Base-by-base conservation (phyloP, 2,888 invertebrate genomes). In the Acanthosepion lycidas region DNA sequence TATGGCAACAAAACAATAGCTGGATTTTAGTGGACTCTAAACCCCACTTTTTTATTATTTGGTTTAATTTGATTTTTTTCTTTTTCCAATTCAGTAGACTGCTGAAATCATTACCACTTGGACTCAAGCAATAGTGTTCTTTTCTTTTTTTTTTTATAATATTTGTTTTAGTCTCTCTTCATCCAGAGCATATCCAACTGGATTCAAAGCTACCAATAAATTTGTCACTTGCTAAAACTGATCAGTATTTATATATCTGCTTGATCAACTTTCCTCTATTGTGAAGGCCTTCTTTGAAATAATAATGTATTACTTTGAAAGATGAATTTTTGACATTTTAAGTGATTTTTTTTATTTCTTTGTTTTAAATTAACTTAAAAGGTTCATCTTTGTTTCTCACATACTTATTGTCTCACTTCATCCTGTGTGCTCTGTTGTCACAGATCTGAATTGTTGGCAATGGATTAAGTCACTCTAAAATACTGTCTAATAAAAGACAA, bases 61-160 rank as follows among this genome's bases (percentile, higher is more conserved):
- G n/a, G n/a, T 33, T 78, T n/a, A n/a, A n/a, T 78, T 78, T 9
- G 23, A 23, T 59, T 59, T 6, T 33, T n/a, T 78, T n/a, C 8
- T 26, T 78, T 78, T 78, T n/a, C 18, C 3, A 33, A 78, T n/a
- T n/a, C n/a, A 33, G n/a, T 78, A 12, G 15, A 78, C n/a, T 78
- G n/a, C 78, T 78, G n/a, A 78, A 78, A 78, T 78, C n/a, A 78
- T 15, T n/a, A 78, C n/a, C 18, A n/a, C 78, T 78, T 78, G n/a
- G n/a, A 78, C 59, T 59, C 59, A 59, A 59, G 59, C 78, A 78
- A 78, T 78, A 78, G 78, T 78, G 78, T 78, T 78, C 78, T 78
- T 59, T 59, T 59, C 5, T 59, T 20, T 23, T 59, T 6, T 59
- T 4, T 59, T 3, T 59, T 78, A n/a, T 78, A n/a, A 33, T 78